Evolutionary conservation across 2,888 invertebrate genomes (phyloP).

Genomic region (Anodontia alba): DNA sequence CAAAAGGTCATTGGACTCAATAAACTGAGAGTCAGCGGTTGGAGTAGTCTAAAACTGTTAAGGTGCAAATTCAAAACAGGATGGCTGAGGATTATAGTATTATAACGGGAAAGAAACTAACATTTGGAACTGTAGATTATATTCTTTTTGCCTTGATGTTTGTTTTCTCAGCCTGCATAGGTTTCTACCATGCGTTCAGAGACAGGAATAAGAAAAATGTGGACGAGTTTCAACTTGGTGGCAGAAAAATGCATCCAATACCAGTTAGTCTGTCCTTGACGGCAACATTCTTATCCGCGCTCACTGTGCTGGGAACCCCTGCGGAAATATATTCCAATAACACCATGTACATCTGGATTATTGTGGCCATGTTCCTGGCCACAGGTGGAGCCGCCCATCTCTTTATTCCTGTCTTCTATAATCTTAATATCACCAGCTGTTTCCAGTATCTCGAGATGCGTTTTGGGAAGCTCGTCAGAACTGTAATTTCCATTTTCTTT

Average conservation of each 20-base stretch:
- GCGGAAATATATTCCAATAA: slow-evolving; percentile 64
- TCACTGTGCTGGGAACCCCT: slow-evolving; percentile 64
- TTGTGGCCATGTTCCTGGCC: slow-evolving; percentile 66
- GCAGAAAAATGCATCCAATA: slow-evolving; percentile 80
- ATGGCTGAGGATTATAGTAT: slow-evolving; percentile 16
- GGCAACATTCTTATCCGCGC: slow-evolving; percentile 71
- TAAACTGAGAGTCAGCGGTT: too few relatives aligned
- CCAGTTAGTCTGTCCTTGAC: slow-evolving; percentile 82
- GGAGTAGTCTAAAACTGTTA: too few relatives aligned
- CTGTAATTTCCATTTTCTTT: slow-evolving; percentile 37
- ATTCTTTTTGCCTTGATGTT: slow-evolving; percentile 57
- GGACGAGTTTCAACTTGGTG: slow-evolving; percentile 81
- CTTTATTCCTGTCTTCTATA: slow-evolving; percentile 59
- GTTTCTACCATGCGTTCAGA: slow-evolving; percentile 86
- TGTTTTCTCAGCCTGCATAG: slow-evolving; percentile 54
- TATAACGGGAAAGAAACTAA: slow-evolving; percentile 43
- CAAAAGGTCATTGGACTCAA: too few relatives aligned
- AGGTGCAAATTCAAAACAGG: background rate
- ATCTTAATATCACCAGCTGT: slow-evolving; percentile 56
- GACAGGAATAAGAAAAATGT: slow-evolving; percentile 86
- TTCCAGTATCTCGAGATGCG: slow-evolving; percentile 55
- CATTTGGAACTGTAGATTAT: slow-evolving; percentile 58
- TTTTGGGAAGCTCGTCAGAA: slow-evolving; percentile 33
- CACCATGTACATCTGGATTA: slow-evolving; percentile 57
- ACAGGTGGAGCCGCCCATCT: slow-evolving; percentile 61